Percentiles rank a stretch among this genome's conserved stretches.
Evolutionary conservation across 2,113 vertebrate genomes (phyloP).

Genomic region (Aegotheles bennettii): DNA sequence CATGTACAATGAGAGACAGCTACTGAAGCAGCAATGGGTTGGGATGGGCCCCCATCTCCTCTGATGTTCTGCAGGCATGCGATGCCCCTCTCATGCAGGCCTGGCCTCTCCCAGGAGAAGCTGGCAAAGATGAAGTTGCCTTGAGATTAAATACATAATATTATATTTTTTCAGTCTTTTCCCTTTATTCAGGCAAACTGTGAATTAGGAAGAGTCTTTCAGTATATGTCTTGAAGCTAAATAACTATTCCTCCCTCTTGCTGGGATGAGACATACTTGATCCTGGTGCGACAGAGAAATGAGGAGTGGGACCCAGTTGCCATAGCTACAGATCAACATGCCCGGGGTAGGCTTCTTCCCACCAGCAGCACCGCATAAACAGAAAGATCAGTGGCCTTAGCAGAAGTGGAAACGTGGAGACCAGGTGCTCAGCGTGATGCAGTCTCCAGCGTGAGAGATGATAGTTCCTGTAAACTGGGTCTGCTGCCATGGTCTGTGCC

Average conservation of each 20-base stretch:
- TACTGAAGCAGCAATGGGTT: neutral
- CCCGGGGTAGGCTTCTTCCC: neutral
- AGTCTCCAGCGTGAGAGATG: neutral
- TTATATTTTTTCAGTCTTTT: neutral
- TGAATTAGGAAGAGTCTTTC: neutral
- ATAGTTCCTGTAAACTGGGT: neutral
- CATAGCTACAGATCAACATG: neutral
- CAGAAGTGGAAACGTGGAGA: accelerated
- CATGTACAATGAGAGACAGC: neutral
- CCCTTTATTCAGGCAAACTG: neutral
- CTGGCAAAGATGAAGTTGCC: neutral
- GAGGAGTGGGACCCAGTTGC: neutral
- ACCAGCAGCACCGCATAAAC: neutral
- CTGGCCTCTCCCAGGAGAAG: neutral
- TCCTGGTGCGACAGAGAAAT: neutral
- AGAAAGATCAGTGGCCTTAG: accelerated
- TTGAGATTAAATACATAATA: neutral
- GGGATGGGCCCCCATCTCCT: neutral
- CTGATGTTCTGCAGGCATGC: neutral
- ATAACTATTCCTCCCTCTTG: neutral
- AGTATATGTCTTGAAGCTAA: neutral
- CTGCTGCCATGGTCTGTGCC: neutral
- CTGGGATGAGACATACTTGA: neutral
- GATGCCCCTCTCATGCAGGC: accelerated
- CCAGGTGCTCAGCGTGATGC: accelerated